These are phyloP conservation scores for Erpetoichthys calabaricus DNA, from an alignment of 2,797 vertebrate genomes.

Conservation along the genomic window DNA sequence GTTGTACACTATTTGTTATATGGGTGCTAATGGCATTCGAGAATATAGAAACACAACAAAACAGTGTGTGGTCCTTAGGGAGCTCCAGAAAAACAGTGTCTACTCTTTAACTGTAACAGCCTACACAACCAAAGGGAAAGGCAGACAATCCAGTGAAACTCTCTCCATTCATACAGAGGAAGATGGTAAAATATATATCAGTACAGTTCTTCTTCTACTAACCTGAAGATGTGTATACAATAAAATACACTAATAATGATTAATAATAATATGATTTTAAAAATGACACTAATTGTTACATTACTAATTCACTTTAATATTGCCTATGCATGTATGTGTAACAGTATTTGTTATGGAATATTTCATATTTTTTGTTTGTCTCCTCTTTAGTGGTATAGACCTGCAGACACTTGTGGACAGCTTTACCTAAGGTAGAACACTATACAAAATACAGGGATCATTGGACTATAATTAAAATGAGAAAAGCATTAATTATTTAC, in stretches of 20 bases:
- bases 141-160: conserved; percentile 9
- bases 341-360: too few species aligned
- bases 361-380: too few species aligned
- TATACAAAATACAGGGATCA: too few species aligned
- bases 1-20: conserved; percentile 11
- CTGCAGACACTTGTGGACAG: too few species aligned
- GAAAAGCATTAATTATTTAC: too few species aligned
- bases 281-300: too few species aligned
- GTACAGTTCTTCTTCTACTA: background rate
- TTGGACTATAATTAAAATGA: too few species aligned
- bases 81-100: conserved; percentile 12
- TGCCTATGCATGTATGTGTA: too few species aligned
- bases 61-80: conserved; percentile 5
- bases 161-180: conserved; percentile 16
- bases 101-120: conserved; percentile 12
- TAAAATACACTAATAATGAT: background rate
- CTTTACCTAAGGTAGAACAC: too few species aligned
- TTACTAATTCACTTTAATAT: too few species aligned
- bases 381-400: too few species aligned
- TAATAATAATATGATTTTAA: background rate
- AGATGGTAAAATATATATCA: conserved; percentile 14
- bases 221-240: background rate
- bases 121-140: conserved; percentile 14
- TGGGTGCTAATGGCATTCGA: background rate
- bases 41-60: conserved; percentile 9